A percentile compares a stretch with the other conserved stretches of the same genome.
These are phyloP conservation scores for Barypeithes pellucidus DNA, from an alignment of 2,888 invertebrate species.

Conservation along the genomic window DNA sequence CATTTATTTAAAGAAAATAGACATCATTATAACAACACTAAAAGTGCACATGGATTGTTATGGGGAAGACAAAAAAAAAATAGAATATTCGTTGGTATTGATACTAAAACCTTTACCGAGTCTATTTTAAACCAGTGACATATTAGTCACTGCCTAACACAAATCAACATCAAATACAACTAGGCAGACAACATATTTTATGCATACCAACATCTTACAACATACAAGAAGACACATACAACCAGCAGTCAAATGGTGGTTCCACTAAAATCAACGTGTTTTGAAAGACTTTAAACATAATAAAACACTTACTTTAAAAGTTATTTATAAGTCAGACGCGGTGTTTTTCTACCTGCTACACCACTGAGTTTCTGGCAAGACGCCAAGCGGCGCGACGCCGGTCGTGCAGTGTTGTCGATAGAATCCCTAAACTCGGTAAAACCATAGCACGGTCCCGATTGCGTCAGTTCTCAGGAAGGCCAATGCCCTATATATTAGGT, in stretches of 20 bases:
- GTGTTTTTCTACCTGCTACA: constrained; percentile 52
- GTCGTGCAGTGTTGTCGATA: constrained; percentile 37
- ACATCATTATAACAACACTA: no score
- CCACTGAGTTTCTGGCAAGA: constrained; percentile 50
- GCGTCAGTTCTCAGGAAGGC: not conserved
- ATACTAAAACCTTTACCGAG: no score
- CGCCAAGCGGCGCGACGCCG: constrained; percentile 47
- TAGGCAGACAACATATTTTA: constrained; percentile 7
- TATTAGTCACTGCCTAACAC: not conserved
- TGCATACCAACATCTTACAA: constrained; percentile 26
- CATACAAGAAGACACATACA: constrained; percentile 23
- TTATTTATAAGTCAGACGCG: constrained; percentile 45
- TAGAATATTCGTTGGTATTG: no score
- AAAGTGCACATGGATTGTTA: no score
- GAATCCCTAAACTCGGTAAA: not conserved
- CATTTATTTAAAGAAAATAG: no score
- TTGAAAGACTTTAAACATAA: constrained; percentile 48
- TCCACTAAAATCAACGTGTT: constrained; percentile 38
- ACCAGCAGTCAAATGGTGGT: constrained; percentile 28
- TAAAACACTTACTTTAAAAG: constrained; percentile 47
- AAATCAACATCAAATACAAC: not conserved
- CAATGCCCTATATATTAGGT: constrained; percentile 1
- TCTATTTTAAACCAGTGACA: not conserved
- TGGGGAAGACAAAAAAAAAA: no score
- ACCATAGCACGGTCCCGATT: not conserved